phyloP scores from a whole-genome alignment of 2,888 invertebrate species.

The Asteroscopus sphinx region DNA sequence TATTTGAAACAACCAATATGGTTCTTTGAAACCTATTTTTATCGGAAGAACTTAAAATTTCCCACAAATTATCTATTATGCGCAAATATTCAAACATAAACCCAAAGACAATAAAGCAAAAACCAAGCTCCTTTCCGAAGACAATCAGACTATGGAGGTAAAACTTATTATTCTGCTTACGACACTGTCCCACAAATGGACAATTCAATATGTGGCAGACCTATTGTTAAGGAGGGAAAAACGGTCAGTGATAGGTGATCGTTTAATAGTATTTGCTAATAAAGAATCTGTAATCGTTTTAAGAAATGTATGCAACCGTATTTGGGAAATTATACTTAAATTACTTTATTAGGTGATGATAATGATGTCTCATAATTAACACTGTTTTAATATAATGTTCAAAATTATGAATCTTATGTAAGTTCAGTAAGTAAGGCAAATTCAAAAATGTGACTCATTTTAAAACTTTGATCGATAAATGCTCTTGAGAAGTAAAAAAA shows the following conservation, averaged over 20 bases:
- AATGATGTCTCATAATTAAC: no score
- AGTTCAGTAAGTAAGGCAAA: no score
- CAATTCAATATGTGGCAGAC: constrained; percentile 55
- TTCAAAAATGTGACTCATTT: no score
- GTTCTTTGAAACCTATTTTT: neutral
- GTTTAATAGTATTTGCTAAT: constrained; percentile 37
- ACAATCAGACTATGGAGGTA: constrained; percentile 51
- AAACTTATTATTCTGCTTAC: constrained; percentile 55
- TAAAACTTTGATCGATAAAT: no score
- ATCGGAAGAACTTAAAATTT: constrained; percentile 11
- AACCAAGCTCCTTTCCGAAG: constrained; percentile 46
- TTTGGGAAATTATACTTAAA: neutral
- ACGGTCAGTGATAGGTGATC: constrained; percentile 53
- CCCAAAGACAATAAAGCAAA: constrained; percentile 49
- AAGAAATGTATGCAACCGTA: constrained; percentile 12
- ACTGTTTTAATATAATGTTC: no score
- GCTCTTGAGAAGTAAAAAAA: no score
- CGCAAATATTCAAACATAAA: constrained; percentile 26
- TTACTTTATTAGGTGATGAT: no score
- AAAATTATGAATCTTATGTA: no score
- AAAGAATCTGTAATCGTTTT: constrained; percentile 8
- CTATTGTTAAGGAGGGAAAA: constrained; percentile 64
- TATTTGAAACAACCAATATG: no score
- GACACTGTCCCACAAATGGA: constrained; percentile 63
- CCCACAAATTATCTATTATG: constrained; percentile 35